phyloP scores from a whole-genome alignment of 2,113 vertebrate species.

The Meleagris gallopavo region DNA sequence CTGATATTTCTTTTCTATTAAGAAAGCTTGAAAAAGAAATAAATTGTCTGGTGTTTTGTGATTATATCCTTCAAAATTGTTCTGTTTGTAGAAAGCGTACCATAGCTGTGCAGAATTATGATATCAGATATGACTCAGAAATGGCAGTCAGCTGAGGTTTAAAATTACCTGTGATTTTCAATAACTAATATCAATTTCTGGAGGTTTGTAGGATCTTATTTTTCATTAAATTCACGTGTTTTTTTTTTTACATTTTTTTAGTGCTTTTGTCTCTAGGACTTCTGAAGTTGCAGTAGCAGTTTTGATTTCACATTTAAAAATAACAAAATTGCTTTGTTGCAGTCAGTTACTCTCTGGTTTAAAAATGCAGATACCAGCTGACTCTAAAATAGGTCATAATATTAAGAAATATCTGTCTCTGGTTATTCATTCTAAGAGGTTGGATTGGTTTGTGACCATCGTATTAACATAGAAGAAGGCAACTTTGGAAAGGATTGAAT shows the following conservation, averaged over 20 bases:
- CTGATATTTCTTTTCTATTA: neutral
- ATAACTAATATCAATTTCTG: neutral
- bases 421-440: neutral
- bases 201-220: neutral
- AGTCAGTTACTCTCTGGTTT: neutral
- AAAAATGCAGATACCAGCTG: neutral
- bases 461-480: neutral
- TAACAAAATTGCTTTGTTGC: neutral
- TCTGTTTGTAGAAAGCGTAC: neutral
- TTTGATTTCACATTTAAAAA: neutral
- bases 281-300: neutral
- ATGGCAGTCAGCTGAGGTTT: neutral
- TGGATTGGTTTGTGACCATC: neutral
- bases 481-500: neutral
- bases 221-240: neutral
- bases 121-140: neutral
- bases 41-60: neutral
- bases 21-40: neutral
- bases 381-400: neutral
- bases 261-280: neutral
- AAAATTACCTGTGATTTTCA: slow-evolving; percentile 14
- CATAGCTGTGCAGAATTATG: neutral
- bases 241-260: neutral
- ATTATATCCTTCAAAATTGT: neutral
- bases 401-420: neutral